Conservation (phyloP, 2,797 vertebrate species). For the Choloepus didactylus region DNA sequence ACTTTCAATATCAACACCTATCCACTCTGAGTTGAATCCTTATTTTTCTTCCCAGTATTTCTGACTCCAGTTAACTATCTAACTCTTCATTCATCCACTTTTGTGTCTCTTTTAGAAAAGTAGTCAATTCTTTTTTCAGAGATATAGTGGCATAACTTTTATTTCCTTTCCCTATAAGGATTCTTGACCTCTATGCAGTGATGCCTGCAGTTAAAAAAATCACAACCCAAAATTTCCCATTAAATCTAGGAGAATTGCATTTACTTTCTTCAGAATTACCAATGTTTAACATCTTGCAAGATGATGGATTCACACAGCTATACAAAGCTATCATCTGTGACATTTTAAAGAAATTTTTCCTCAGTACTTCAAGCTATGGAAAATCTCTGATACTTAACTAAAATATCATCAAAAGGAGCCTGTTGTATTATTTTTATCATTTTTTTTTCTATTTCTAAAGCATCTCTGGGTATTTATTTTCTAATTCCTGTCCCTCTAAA, state of each 20-base stretch:
- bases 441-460: slow-evolving; percentile 21
- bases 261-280: slow-evolving; percentile 61
- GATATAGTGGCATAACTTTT: background rate
- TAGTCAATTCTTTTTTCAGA: slow-evolving; percentile 38
- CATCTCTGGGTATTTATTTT: slow-evolving; percentile 23
- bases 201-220: slow-evolving; percentile 35
- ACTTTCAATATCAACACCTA: background rate
- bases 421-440: slow-evolving; percentile 71
- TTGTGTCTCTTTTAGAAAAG: background rate
- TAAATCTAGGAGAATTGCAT: slow-evolving; percentile 61
- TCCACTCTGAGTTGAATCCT: background rate
- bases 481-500: background rate
- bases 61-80: background rate
- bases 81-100: background rate
- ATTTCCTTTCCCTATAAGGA: slow-evolving; percentile 46
- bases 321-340: slow-evolving; percentile 71
- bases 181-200: background rate
- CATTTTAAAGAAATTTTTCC: slow-evolving; percentile 80
- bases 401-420: slow-evolving; percentile 73
- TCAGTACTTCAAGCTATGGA: slow-evolving; percentile 31
- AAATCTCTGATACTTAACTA: slow-evolving; percentile 79
- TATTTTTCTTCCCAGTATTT: background rate
- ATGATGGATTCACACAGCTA: slow-evolving; percentile 76
- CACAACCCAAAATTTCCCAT: slow-evolving; percentile 34
- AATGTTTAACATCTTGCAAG: slow-evolving; percentile 72